Conservation (phyloP, 2,113 vertebrate species). For the Caretta caretta region DNA sequence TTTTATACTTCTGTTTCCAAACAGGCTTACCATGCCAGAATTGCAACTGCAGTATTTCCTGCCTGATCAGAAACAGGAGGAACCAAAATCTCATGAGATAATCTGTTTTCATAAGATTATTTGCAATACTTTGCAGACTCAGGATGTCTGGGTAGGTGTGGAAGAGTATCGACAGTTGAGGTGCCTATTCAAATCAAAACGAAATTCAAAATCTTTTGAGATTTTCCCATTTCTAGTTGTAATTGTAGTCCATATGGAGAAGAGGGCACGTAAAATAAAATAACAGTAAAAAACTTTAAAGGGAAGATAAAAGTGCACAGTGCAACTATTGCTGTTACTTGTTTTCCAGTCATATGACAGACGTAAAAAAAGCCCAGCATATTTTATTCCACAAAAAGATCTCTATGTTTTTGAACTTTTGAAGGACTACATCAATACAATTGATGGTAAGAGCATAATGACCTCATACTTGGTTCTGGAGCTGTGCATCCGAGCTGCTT, state of each 20-base stretch:
- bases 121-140: background rate
- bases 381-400: conserved; percentile 36
- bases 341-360: background rate
- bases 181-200: background rate
- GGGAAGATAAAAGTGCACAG: background rate
- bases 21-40: background rate
- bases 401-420: conserved; percentile 42
- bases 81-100: background rate
- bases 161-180: background rate
- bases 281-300: background rate
- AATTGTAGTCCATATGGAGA: background rate
- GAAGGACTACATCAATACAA: conserved; percentile 43
- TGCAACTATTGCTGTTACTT: fast-evolving
- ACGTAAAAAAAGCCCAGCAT: background rate
- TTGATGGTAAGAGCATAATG: conserved; percentile 27
- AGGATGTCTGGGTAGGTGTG: background rate
- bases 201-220: background rate
- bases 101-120: background rate
- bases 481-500: conserved; percentile 47
- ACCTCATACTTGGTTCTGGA: conserved; percentile 36
- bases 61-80: background rate
- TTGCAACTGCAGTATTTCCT: background rate
- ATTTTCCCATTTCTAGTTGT: background rate
- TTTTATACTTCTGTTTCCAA: background rate
- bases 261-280: background rate